Percentiles rank a stretch among this genome's conserved stretches.
Evolutionary conservation across 2,113 vertebrate species (phyloP).

Genomic region (Microcebus murinus): DNA sequence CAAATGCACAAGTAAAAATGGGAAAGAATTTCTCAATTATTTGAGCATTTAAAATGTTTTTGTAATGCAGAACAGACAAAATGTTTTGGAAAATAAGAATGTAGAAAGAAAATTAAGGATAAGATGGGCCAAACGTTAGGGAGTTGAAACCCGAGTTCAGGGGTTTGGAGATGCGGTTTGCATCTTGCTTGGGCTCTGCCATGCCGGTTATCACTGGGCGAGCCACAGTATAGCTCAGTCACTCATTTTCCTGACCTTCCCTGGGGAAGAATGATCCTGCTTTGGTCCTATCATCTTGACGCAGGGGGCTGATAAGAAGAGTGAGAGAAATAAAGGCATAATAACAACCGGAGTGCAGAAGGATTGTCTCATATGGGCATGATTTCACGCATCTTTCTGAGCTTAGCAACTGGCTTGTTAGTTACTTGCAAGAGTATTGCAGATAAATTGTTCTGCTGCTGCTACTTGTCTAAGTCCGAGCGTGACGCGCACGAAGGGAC

Average conservation of each 20-base stretch:
- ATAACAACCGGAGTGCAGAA: background rate
- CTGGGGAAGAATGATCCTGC: background rate
- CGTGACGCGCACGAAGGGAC: rapidly evolving
- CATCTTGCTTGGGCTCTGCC: background rate
- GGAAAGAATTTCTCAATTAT: constrained; percentile 29
- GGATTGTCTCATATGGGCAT: rapidly evolving
- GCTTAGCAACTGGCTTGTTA: background rate
- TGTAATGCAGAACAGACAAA: background rate
- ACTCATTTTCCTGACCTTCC: background rate
- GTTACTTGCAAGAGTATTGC: background rate
- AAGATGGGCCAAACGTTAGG: background rate
- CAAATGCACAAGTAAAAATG: background rate
- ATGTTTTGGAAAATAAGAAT: background rate
- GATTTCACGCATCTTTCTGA: background rate
- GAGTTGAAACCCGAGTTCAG: background rate
- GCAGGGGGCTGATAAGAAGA: background rate
- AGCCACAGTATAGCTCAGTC: background rate
- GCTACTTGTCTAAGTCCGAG: no score
- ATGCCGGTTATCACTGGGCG: rapidly evolving
- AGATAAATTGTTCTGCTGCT: background rate
- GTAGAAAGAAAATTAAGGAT: background rate
- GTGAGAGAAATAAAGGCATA: background rate
- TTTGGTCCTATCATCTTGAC: background rate
- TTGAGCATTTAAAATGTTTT: background rate
- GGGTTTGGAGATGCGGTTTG: background rate